Conservation (phyloP, 35 echinoderm and acorn worm species). For the Apostichopus californicus region DNA sequence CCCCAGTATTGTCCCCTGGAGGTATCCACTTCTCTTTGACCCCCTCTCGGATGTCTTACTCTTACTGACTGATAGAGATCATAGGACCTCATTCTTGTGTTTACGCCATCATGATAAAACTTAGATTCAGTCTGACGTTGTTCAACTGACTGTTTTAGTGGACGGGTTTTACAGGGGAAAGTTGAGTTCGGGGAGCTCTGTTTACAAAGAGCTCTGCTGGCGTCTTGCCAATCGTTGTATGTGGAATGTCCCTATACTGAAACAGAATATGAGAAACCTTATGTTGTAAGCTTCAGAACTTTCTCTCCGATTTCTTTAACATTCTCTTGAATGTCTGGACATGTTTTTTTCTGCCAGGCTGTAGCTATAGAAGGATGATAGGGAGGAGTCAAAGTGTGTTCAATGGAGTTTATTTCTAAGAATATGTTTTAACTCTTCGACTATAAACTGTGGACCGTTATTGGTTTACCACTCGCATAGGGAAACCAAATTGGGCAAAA, state of each 20-base stretch:
- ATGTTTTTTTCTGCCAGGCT: conserved; percentile 44
- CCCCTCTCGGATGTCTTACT: neutral
- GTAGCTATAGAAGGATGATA: conserved; percentile 44
- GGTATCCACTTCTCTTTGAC: conserved; percentile 7
- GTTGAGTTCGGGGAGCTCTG: neutral
- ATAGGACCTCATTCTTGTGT: neutral
- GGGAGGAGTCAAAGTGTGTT: conserved; percentile 41
- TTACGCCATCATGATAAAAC: neutral
- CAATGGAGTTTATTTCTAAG: conserved; percentile 9
- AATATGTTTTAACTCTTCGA: conserved; percentile 29
- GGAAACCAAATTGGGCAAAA: conserved; percentile 40
- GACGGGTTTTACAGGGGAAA: neutral
- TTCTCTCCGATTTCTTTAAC: neutral
- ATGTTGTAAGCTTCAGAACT: neutral
- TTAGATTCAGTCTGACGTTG: neutral
- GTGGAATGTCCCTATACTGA: conserved; percentile 11
- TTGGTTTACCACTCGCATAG: neutral
- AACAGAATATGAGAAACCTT: neutral
- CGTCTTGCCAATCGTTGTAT: conserved; percentile 32
- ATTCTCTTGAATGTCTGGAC: conserved; percentile 54
- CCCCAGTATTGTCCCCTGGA: neutral
- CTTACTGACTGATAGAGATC: neutral
- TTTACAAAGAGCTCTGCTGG: conserved; percentile 32
- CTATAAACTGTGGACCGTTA: conserved; percentile 59
- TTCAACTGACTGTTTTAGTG: neutral